A percentile compares a stretch with the other conserved stretches of the same genome.
Conservation (phyloP, 1,140 invertebrate genomes). For the Neodiprion fabricii region DNA sequence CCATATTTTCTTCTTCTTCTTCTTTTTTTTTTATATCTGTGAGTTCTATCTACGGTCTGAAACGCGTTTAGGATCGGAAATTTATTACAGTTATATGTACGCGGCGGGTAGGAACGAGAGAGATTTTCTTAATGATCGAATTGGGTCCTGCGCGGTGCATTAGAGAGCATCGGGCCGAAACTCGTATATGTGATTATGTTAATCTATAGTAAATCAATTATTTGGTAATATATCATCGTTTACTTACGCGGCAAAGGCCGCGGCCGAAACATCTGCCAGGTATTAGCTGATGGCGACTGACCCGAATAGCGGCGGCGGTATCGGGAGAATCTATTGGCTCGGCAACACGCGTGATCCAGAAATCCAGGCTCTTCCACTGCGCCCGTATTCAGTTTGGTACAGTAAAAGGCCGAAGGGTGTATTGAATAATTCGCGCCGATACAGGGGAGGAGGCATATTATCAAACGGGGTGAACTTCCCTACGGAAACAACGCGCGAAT, state of each 20-base stretch:
- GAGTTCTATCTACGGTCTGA: too few species aligned
- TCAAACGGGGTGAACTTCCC: too few species aligned
- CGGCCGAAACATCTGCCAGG: constrained; percentile 12
- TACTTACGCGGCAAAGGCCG: constrained; percentile 1
- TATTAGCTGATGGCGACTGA: background rate
- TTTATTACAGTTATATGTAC: constrained; percentile 1
- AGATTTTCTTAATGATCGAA: constrained; percentile 21
- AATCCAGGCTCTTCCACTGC: too few species aligned
- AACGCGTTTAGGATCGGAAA: too few species aligned
- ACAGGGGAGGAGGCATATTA: too few species aligned
- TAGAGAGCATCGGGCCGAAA: background rate
- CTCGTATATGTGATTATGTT: constrained; percentile 9
- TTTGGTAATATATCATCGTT: constrained; percentile 11
- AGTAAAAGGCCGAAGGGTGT: too few species aligned
- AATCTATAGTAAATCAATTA: constrained; percentile 17
- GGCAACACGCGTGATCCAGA: too few species aligned
- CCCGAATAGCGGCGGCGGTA: background rate
- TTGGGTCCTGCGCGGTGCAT: background rate
- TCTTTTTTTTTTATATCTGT: too few species aligned
- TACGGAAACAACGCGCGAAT: background rate
- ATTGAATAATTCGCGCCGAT: too few species aligned
- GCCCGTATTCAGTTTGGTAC: too few species aligned
- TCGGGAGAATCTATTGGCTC: background rate
- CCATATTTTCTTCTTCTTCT: too few species aligned
- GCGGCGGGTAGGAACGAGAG: constrained; percentile 3